Base-by-base conservation (phyloP, 2,888 invertebrate genomes). In the Epirrhoe tristata region DNA sequence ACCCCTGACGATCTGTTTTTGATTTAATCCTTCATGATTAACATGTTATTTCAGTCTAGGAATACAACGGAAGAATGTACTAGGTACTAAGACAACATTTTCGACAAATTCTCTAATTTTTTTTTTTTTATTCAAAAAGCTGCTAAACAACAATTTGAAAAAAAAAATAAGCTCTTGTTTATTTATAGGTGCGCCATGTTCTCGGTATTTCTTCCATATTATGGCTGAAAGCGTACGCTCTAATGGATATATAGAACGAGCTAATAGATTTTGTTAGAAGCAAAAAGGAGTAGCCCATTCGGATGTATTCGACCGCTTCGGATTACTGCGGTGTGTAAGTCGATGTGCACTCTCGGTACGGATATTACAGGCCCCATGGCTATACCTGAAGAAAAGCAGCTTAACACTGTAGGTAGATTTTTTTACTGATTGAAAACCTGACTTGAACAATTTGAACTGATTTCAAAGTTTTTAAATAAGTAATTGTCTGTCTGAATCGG, bases 211-310 rank as follows among this genome's bases (percentile, higher is more conserved):
- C 39, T 46, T 24, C n/a, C 7, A 36, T 16, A 54, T 24, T 24
- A 24, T 14, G 14, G 12, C 14, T 10, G 39, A 64, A 68, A 61
- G 34, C 43, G 24, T 31, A 12, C 53, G 53, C 71, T 68, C 69
- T 76, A 75, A 79, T 78, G 70, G 77, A 75, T 78, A 81, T 80
- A 76, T 76, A 63, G 77, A 72, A 64, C 71, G 69, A 70, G 75
- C 70, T 78, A 79, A 81, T 82, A 78, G 82, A 81, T 79, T 71
- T 75, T 77, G 67, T 58, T 69, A 53, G 68, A 74, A 75, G 69
- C 82, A 82, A 82, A 81, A 79, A 76, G 75, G 79, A 77, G 75
- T 76, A 78, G 78, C 76, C 79, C 75, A 79, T 82, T 81, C 74
- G 74, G 69, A 80, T 76, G 80, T 79, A 78, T 80, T 81, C 81